Percentiles rank a stretch among this genome's conserved stretches.
Evolutionary conservation across 1,140 invertebrate species (phyloP).

Genomic region (Ips nitidus): DNA sequence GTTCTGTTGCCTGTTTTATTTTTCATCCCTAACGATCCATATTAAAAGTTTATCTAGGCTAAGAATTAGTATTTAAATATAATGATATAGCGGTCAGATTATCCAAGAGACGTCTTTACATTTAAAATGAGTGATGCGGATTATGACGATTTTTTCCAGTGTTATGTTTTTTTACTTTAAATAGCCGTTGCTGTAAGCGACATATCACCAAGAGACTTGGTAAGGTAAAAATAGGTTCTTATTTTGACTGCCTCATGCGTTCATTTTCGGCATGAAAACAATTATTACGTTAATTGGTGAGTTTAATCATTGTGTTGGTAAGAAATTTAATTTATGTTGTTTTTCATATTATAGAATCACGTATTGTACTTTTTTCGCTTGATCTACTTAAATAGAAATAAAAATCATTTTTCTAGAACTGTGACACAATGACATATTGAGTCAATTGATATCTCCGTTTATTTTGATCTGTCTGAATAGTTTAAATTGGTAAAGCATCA

Average conservation of each 20-base stretch:
- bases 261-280: background rate
- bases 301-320: background rate
- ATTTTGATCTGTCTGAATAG: too few species aligned
- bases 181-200: background rate
- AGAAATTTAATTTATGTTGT: too few species aligned
- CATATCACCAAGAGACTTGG: background rate
- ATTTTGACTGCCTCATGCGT: background rate
- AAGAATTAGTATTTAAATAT: background rate
- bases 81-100: too few species aligned
- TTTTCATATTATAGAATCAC: too few species aligned
- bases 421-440: too few species aligned
- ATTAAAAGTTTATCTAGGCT: constrained; percentile 24
- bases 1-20: background rate
- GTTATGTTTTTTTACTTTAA: background rate
- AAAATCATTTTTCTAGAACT: too few species aligned
- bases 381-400: too few species aligned
- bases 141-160: background rate
- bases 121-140: background rate
- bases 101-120: too few species aligned
- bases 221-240: constrained; percentile 5
- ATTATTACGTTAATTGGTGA: background rate
- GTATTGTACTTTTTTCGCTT: too few species aligned
- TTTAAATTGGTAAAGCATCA: too few species aligned
- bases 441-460: too few species aligned
- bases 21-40: constrained; percentile 18